Percentiles rank a stretch among this genome's conserved stretches.
These are phyloP conservation scores for Anastrepha ludens DNA, from an alignment of 1,140 invertebrate genomes.

Conservation along the genomic window DNA sequence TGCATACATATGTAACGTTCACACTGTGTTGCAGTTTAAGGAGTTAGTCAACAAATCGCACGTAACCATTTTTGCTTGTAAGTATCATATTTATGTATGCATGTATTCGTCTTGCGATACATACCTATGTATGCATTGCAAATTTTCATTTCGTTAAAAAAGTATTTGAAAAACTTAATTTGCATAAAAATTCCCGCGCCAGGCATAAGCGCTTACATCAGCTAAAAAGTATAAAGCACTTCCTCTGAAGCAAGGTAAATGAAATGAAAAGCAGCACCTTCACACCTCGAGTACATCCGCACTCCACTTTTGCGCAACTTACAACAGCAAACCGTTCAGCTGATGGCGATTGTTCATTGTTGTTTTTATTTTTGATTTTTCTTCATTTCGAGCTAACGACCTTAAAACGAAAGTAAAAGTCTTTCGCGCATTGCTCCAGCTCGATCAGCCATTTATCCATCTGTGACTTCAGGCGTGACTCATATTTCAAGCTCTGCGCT, in stretches of 20 bases:
- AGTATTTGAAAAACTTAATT: background rate
- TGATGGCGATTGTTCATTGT: background rate
- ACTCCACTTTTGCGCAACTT: constrained; percentile 27
- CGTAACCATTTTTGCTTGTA: constrained; percentile 5
- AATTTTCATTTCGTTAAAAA: background rate
- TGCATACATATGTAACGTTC: background rate
- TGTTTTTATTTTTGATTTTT: background rate
- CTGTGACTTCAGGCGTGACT: constrained; percentile 17
- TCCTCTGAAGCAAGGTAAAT: constrained; percentile 15
- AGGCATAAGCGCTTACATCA: constrained; percentile 44
- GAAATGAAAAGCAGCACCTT: constrained; percentile 2
- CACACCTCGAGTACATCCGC: constrained; percentile 17
- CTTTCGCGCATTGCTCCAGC: constrained; percentile 42
- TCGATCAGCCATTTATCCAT: background rate
- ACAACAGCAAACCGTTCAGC: background rate
- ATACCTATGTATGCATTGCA: background rate
- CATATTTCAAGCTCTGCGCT: background rate
- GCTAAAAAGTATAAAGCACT: background rate
- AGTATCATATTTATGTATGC: background rate
- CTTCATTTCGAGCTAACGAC: constrained; percentile 56
- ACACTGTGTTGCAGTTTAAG: constrained; percentile 19
- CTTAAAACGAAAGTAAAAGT: constrained; percentile 60
- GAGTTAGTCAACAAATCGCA: constrained; percentile 44
- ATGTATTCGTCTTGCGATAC: background rate
- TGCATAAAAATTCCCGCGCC: background rate